Percentiles rank a stretch among this genome's conserved stretches.
phyloP scores from a whole-genome alignment of 2,888 invertebrate genomes.

The Leucoptera coffeella region DNA sequence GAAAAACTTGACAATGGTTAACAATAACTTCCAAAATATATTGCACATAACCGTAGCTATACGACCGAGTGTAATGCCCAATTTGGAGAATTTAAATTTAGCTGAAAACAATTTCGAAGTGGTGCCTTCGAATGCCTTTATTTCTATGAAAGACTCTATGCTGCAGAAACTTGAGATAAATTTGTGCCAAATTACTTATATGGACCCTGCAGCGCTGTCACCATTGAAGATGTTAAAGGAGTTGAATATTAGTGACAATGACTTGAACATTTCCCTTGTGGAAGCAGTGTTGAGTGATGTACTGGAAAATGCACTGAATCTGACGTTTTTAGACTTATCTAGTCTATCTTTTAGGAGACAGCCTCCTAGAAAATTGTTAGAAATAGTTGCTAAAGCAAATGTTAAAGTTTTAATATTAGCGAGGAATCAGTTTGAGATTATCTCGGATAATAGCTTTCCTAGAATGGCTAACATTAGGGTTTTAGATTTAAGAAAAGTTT shows the following conservation, averaged over 20 bases:
- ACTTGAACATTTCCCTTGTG: constrained; percentile 31
- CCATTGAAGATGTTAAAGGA: constrained; percentile 31
- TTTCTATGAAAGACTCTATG: constrained; percentile 28
- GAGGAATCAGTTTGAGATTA: constrained; percentile 50
- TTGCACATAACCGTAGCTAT: constrained; percentile 32
- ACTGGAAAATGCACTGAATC: constrained; percentile 21
- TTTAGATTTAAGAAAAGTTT: constrained; percentile 49
- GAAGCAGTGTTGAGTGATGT: constrained; percentile 26
- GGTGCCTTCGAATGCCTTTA: constrained; percentile 34
- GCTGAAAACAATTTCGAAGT: constrained; percentile 46
- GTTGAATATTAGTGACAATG: constrained; percentile 48
- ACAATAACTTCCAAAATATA: constrained; percentile 47
- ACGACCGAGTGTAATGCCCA: constrained; percentile 29
- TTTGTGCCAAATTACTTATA: constrained; percentile 45
- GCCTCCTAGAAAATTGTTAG: constrained; percentile 35
- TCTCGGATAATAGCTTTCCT: constrained; percentile 45
- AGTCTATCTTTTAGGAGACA: constrained; percentile 46
- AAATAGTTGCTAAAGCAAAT: constrained; percentile 41
- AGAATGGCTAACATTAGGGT: constrained; percentile 45
- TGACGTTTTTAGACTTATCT: constrained; percentile 39
- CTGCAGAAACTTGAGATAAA: constrained; percentile 39
- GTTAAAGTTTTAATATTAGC: constrained; percentile 39
- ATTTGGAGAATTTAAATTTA: constrained; percentile 33
- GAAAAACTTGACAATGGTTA: constrained; percentile 38
- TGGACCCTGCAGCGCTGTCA: constrained; percentile 43